Conservation (phyloP, 2,797 vertebrate species). For the Oryzias dopingdopingensis region DNA sequence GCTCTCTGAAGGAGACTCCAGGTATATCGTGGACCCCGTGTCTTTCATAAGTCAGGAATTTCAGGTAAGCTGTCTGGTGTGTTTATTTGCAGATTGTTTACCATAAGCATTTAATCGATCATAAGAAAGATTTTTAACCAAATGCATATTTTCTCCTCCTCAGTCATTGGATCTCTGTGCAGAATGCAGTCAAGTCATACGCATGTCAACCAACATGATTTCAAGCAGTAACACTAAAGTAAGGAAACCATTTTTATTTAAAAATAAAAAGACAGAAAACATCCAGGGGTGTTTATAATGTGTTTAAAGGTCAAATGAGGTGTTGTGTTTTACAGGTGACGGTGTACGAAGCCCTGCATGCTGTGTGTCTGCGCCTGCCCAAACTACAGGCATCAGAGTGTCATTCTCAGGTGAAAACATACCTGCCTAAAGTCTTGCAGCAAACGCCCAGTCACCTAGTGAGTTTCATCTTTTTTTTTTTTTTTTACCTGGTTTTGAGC, state of each 20-base stretch:
- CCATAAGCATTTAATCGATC: too few species aligned
- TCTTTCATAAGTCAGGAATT: conserved; percentile 14
- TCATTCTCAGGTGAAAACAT: conserved; percentile 49
- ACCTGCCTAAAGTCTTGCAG: conserved; percentile 61
- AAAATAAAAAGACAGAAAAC: neutral
- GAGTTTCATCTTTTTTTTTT: conserved; percentile 6
- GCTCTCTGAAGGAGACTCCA: conserved; percentile 48
- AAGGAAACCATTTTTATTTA: conserved; percentile 9
- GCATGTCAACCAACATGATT: conserved; percentile 66
- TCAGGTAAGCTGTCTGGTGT: conserved; percentile 31
- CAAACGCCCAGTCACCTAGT: conserved; percentile 51
- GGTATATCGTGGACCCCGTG: conserved; percentile 41
- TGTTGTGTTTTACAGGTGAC: conserved; percentile 39
- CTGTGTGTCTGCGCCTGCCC: conserved; percentile 58
- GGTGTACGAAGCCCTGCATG: conserved; percentile 44
- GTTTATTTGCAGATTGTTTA: neutral
- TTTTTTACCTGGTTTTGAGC: neutral
- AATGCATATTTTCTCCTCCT: conserved; percentile 2
- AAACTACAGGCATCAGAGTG: conserved; percentile 43
- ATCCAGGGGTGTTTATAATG: too few species aligned
- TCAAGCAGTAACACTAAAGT: conserved; percentile 65
- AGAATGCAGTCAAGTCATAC: conserved; percentile 67
- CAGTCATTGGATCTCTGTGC: conserved; percentile 59
- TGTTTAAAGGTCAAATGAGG: neutral
- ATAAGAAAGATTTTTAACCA: neutral